phyloP scores from a whole-genome alignment of 2,113 vertebrate genomes.

The Siphamia tubifer region DNA sequence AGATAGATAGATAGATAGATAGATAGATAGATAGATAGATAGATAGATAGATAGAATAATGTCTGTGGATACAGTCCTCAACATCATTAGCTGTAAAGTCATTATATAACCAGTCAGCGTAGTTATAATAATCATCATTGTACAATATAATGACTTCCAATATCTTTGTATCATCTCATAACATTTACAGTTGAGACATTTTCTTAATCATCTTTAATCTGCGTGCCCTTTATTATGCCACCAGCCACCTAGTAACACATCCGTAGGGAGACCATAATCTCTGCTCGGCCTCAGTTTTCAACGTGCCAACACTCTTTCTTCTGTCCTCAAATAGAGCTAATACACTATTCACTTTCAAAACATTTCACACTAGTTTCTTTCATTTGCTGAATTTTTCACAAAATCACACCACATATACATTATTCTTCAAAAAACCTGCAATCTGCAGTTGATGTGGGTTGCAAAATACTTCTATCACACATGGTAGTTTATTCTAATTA shows the following conservation, averaged over 20 bases:
- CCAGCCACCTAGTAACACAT: slow-evolving; percentile 19
- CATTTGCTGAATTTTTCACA: background rate
- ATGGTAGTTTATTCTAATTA: background rate
- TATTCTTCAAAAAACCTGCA: background rate
- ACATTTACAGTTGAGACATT: slow-evolving; percentile 51
- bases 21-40: background rate
- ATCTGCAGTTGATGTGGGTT: background rate
- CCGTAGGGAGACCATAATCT: slow-evolving; percentile 14
- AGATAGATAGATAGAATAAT: too few relatives aligned
- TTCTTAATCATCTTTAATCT: slow-evolving; percentile 52
- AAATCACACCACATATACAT: background rate
- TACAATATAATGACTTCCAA: slow-evolving; percentile 24
- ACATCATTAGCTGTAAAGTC: slow-evolving; percentile 2
- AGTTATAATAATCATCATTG: slow-evolving; percentile 38
- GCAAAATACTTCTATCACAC: background rate
- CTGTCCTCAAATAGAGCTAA: background rate
- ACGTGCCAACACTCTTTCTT: slow-evolving; percentile 2
- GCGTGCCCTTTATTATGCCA: slow-evolving; percentile 41
- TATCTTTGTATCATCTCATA: slow-evolving; percentile 47
- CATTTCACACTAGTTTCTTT: background rate
- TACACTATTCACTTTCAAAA: slow-evolving; percentile 2
- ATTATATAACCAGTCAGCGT: slow-evolving; percentile 15
- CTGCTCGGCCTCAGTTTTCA: background rate
- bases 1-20: too few relatives aligned
- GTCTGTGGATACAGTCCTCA: background rate